Percentiles rank a stretch among this genome's conserved stretches.
These are phyloP conservation scores for Smittia sp. DNA, from an alignment of 2,888 invertebrate species.

Conservation along the genomic window DNA sequence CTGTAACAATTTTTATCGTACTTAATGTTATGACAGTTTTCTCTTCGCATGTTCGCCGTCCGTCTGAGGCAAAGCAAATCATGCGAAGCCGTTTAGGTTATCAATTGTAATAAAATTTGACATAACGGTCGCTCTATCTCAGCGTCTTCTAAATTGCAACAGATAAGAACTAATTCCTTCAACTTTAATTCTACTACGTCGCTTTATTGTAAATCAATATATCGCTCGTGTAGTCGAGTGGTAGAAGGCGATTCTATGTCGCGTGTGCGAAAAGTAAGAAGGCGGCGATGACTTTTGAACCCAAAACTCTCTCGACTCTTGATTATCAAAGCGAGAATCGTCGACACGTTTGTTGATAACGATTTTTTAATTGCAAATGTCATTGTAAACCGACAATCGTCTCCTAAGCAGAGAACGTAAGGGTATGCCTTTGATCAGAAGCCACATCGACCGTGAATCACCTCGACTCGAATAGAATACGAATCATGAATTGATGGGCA, in stretches of 20 bases:
- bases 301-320: no score
- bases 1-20: constrained; percentile 21
- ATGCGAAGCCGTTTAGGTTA: constrained; percentile 7
- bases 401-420: no score
- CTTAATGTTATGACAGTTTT: constrained; percentile 23
- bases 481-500: constrained; percentile 37
- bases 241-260: no score
- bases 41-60: not conserved
- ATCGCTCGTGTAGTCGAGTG: not conserved
- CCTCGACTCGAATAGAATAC: not conserved
- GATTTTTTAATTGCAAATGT: no score
- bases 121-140: constrained; percentile 31
- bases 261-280: no score
- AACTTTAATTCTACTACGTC: not conserved
- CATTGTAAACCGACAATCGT: no score
- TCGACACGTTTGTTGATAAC: no score
- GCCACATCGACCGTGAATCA: not conserved
- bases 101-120: constrained; percentile 40
- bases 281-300: no score
- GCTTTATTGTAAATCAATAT: constrained; percentile 1
- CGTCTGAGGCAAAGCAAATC: not conserved
- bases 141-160: constrained; percentile 17
- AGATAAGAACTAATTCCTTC: constrained; percentile 31
- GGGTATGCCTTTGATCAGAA: no score
- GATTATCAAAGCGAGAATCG: no score